Base-by-base conservation (phyloP, 2,888 invertebrate genomes). In the Lasioglossum morio region DNA sequence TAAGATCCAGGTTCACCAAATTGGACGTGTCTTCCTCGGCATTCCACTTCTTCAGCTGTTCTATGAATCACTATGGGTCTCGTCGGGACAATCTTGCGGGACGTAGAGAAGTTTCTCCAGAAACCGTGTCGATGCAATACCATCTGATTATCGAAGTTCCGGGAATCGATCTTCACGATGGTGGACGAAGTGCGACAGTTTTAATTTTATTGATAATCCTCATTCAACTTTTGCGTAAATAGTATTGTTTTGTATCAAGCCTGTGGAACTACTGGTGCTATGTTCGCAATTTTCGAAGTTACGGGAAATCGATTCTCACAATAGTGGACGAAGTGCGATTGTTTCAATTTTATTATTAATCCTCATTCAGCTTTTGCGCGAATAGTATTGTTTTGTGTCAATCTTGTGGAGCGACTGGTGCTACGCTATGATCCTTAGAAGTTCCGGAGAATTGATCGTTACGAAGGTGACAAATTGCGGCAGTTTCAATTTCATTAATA, bases 1-100 rank as follows among this genome's bases (percentile, higher is more conserved):
- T 75, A 79, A 82, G 48, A 60, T 12, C 72, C 60, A 69, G 74
- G 57, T 57, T 14, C 53, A 63, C 77, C 76, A 66, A 77, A 73
- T 80, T 66, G 69, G 73, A 73, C 66, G 60, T 37, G 53, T 72
- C 81, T 57, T 43, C 72, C 16, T 43, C n/a, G 72, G 43, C 27
- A 30, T 57, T 27, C 57, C 30, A 53, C 30, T 72, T 72, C n/a
- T 72, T 72, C 72, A 16, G 27, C 43, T 40, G 43, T 72, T 72
- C 72, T 43, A 43, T 43, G 72, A 72, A 43, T 72, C 70, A 69
- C 70, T 37, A 37, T n/a, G 40, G 40, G 14, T 43, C 40, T 23
- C n/a, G 46, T 46, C 46, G 46, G 34, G 37, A 19, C 66, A 34
- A 69, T 37, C 34, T 69, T 37, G 34, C 30, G 16, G 48, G 46